Conservation (phyloP, 2,888 invertebrate genomes). For the Cylindroiulus punctatus region DNA sequence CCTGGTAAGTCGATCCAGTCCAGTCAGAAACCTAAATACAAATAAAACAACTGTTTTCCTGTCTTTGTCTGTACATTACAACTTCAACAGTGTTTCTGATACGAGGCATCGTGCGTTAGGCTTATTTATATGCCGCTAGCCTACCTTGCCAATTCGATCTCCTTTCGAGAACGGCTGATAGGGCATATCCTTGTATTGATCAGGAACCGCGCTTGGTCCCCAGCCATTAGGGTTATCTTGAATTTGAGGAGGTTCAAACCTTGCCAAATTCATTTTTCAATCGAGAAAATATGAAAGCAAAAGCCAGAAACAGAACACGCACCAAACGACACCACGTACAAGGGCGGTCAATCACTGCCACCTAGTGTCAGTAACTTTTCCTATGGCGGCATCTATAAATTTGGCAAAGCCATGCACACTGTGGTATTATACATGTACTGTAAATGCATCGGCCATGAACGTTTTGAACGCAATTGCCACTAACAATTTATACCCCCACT, state of each 20-base stretch:
- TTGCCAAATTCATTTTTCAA: slow-evolving; percentile 55
- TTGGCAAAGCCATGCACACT: too few relatives aligned
- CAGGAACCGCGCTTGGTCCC: slow-evolving; percentile 96
- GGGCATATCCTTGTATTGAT: slow-evolving; percentile 94
- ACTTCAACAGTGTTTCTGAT: too few relatives aligned
- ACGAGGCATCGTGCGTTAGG: neutral
- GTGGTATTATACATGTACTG: too few relatives aligned
- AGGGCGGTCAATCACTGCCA: too few relatives aligned
- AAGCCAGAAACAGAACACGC: neutral
- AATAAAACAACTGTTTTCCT: slow-evolving; percentile 54
- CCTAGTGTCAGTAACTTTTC: too few relatives aligned
- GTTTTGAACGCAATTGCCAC: too few relatives aligned
- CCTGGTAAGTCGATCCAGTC: slow-evolving; percentile 92
- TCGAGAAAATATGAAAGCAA: neutral
- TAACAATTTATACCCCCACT: too few relatives aligned
- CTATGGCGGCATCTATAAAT: too few relatives aligned
- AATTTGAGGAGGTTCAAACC: slow-evolving; percentile 77
- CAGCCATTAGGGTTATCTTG: slow-evolving; percentile 91
- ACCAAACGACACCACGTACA: neutral
- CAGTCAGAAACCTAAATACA: slow-evolving; percentile 84
- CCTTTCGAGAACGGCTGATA: slow-evolving; percentile 99
- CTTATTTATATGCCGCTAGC: neutral
- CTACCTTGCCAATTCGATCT: slow-evolving; percentile 95
- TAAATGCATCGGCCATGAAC: too few relatives aligned
- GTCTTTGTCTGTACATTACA: neutral